Conservation (phyloP, 2,888 invertebrate species). For the Molanna angustata region DNA sequence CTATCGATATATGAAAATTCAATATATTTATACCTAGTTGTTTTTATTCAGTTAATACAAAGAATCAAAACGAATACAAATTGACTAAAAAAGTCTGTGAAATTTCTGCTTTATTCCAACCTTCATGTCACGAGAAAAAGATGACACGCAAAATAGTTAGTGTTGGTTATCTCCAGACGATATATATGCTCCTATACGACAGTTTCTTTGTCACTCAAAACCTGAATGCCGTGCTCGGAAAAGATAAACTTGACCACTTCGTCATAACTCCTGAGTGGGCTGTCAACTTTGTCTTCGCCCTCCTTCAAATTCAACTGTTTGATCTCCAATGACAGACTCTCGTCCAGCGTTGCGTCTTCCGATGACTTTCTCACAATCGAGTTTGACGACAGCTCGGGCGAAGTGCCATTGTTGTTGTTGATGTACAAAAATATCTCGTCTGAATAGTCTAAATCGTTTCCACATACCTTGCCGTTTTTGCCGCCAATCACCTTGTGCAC, state of each 20-base stretch:
- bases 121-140: too few relatives aligned
- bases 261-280: constrained; percentile 43
- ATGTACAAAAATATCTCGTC: constrained; percentile 44
- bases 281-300: constrained; percentile 35
- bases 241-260: constrained; percentile 70
- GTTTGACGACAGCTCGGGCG: constrained; percentile 28
- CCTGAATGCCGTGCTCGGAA: constrained; percentile 75
- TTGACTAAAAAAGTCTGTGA: too few relatives aligned
- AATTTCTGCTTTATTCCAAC: too few relatives aligned
- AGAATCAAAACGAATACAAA: too few relatives aligned
- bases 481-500: constrained; percentile 44
- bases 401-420: constrained; percentile 38
- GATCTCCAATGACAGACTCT: constrained; percentile 43
- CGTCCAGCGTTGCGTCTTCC: constrained; percentile 37
- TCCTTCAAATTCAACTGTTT: constrained; percentile 50
- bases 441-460: constrained; percentile 30
- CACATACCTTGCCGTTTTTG: constrained; percentile 43
- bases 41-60: too few relatives aligned
- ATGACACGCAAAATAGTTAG: too few relatives aligned
- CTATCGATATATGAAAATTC: too few relatives aligned
- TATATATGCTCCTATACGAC: constrained; percentile 56
- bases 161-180: too few relatives aligned
- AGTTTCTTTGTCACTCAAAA: constrained; percentile 76
- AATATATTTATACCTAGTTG: too few relatives aligned
- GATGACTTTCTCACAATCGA: not conserved